Conservation (phyloP, 2,797 vertebrate species). For the Melanotaenia nigrans region DNA sequence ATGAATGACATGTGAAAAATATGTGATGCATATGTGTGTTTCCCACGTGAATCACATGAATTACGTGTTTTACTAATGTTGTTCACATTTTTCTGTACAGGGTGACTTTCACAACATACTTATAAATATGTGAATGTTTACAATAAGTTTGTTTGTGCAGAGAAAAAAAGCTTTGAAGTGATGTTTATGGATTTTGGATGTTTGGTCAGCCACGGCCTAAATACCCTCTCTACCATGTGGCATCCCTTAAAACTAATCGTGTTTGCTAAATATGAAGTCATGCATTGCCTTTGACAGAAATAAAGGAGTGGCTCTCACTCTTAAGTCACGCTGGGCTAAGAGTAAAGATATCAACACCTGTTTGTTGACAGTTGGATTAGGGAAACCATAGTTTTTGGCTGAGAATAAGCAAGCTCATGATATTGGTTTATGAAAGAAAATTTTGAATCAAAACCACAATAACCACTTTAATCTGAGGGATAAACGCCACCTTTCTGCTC, state of each 20-base stretch:
- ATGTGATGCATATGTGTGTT: too few relatives aligned
- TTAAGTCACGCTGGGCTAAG: slow-evolving; percentile 33
- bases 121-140: slow-evolving; percentile 27
- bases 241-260: slow-evolving; percentile 56
- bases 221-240: slow-evolving; percentile 29
- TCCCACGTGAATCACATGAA: too few relatives aligned
- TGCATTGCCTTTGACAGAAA: slow-evolving; percentile 32
- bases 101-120: slow-evolving; percentile 4
- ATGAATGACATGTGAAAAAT: too few relatives aligned
- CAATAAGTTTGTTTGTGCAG: slow-evolving; percentile 64
- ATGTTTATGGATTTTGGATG: slow-evolving; percentile 53
- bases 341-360: slow-evolving; percentile 46
- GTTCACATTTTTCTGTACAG: too few relatives aligned
- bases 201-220: slow-evolving; percentile 46
- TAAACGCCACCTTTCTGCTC: slow-evolving; percentile 29
- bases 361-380: slow-evolving; percentile 64
- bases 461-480: slow-evolving; percentile 14
- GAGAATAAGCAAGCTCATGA: slow-evolving; percentile 41
- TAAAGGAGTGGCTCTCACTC: slow-evolving; percentile 29
- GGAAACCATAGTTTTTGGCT: slow-evolving; percentile 10
- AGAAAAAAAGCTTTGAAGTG: slow-evolving; percentile 52
- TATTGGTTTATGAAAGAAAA: slow-evolving; percentile 47
- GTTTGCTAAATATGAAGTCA: slow-evolving; percentile 71
- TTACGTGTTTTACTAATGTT: too few relatives aligned
- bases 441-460: slow-evolving; percentile 36